A percentile compares a stretch with the other conserved stretches of the same genome.
phyloP scores from a whole-genome alignment of 2,797 vertebrate species.

The Tachyglossus aculeatus region DNA sequence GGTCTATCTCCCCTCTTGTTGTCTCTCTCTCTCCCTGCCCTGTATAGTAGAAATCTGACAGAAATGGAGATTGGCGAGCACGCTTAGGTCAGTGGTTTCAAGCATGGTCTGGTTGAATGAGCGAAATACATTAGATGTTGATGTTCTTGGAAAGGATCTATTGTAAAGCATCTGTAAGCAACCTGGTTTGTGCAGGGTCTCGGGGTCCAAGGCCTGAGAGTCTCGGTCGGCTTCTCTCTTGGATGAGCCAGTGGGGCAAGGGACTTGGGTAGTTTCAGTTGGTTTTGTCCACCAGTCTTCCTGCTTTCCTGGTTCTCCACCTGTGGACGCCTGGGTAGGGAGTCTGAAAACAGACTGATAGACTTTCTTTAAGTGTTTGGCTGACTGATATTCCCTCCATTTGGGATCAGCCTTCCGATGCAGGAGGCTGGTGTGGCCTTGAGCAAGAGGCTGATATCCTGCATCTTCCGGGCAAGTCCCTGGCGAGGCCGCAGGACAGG shows the following conservation, averaged over 20 bases:
- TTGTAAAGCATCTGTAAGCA: slow-evolving; percentile 15
- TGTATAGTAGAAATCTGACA: slow-evolving; percentile 7
- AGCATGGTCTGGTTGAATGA: too few relatives aligned
- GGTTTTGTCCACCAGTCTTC: neutral
- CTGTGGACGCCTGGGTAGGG: neutral
- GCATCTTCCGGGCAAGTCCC: too few relatives aligned
- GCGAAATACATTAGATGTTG: too few relatives aligned
- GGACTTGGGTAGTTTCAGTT: neutral
- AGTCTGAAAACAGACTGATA: slow-evolving; percentile 28
- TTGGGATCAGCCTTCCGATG: neutral
- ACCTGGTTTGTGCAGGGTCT: neutral
- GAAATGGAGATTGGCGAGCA: slow-evolving; percentile 20
- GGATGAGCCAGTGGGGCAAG: neutral
- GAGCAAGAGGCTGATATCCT: too few relatives aligned
- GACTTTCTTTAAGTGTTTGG: neutral
- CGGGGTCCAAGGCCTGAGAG: neutral
- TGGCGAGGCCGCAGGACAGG: too few relatives aligned
- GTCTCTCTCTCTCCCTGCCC: neutral
- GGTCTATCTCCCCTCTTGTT: fast-evolving
- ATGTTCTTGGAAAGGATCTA: neutral
- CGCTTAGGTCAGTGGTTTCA: neutral
- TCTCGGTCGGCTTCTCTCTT: neutral
- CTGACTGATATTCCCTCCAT: neutral
- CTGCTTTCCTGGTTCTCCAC: neutral
- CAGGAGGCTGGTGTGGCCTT: neutral